Percentiles rank a stretch among this genome's conserved stretches.
phyloP scores from a whole-genome alignment of 2,888 invertebrate genomes.

The Zaprionus lineosus region DNA sequence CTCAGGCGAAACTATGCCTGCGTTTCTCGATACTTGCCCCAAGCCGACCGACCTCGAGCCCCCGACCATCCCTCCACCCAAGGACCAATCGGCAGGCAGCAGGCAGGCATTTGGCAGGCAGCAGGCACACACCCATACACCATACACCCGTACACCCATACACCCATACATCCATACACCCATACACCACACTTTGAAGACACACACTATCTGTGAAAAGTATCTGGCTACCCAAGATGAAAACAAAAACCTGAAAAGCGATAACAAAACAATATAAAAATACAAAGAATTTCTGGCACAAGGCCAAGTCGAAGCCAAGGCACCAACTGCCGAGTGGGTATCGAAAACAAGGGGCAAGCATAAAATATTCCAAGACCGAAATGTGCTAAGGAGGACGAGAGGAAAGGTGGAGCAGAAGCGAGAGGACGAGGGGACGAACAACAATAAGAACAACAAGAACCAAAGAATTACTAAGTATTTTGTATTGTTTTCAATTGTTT shows the following conservation, averaged over 20 bases:
- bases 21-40: too few species aligned
- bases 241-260: conserved; percentile 53
- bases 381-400: not conserved
- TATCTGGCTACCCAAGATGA: conserved; percentile 35
- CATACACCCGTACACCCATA: too few species aligned
- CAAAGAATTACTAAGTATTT: conserved; percentile 75
- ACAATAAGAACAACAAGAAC: conserved; percentile 50
- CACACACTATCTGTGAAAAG: conserved; percentile 28
- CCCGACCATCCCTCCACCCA: not conserved
- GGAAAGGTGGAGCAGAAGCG: not conserved
- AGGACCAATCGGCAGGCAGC: too few species aligned
- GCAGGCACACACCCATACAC: too few species aligned
- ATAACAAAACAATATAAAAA: conserved; percentile 50
- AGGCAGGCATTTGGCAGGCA: too few species aligned
- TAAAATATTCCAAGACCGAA: conserved; percentile 44
- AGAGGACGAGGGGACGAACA: not conserved
- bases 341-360: conserved; percentile 37
- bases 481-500: conserved; percentile 78
- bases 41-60: too few species aligned
- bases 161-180: too few species aligned
- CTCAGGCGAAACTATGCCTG: conserved; percentile 58
- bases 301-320: conserved; percentile 60
- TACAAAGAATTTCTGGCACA: conserved; percentile 62
- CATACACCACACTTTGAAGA: too few species aligned
- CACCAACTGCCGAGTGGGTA: conserved; percentile 32